These are phyloP conservation scores for Chiridota heheva DNA, from an alignment of 35 echinoderm and acorn worm genomes.

Conservation along the genomic window DNA sequence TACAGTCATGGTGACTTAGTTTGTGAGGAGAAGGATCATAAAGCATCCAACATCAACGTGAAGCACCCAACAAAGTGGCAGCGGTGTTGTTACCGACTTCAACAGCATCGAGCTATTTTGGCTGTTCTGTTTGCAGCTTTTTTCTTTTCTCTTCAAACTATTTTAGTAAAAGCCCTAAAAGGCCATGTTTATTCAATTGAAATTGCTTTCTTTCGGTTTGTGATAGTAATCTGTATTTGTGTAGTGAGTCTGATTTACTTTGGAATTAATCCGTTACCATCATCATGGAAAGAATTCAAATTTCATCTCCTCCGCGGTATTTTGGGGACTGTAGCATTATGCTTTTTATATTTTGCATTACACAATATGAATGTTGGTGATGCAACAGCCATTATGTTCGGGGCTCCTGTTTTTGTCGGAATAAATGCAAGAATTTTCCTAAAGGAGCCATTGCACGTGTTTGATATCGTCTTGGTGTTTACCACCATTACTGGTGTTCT, in stretches of 20 bases:
- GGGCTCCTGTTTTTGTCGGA: constrained; percentile 13
- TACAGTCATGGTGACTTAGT: too few species aligned
- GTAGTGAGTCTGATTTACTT: neutral
- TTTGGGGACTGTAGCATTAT: neutral
- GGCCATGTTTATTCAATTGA: neutral
- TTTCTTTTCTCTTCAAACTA: neutral
- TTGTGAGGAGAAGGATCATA: too few species aligned
- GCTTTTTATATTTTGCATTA: neutral
- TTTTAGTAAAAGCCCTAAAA: neutral
- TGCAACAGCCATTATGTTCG: constrained; percentile 19
- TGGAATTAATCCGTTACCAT: neutral
- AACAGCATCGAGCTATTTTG: neutral
- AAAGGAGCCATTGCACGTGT: neutral
- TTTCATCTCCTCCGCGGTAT: neutral
- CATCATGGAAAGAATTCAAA: neutral
- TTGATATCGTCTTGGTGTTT: constrained; percentile 2
- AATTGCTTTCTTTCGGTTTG: constrained; percentile 6
- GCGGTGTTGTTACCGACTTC: too few species aligned
- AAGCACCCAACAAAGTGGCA: too few species aligned
- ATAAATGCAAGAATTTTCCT: constrained; percentile 3
- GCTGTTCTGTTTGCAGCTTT: constrained; percentile 11
- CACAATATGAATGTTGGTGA: constrained; percentile 1
- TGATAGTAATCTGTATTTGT: neutral
- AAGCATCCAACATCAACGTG: too few species aligned
- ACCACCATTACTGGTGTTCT: neutral